Base-by-base conservation (phyloP, 2,888 invertebrate species). In the Andricus curvator region DNA sequence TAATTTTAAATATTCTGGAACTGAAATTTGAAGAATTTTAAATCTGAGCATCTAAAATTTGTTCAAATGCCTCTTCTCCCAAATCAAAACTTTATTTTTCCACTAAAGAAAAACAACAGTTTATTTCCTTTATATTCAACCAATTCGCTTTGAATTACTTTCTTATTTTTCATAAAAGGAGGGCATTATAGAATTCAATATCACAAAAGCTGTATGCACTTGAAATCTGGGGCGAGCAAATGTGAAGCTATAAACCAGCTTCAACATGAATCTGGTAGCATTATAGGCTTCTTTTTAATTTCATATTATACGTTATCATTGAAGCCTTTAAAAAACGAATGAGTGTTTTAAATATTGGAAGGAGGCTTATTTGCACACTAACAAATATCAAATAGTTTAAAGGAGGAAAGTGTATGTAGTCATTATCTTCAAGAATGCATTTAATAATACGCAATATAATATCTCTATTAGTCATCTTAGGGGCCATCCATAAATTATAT, bases 201-300 rank as follows among this genome's bases (percentile, higher is more conserved):
- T 68, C 67, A 22, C 44, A 22, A 44, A 68, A 68, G 67, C 44
- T n/a, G 44, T 22, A 44, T 68, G 68, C 44, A 44, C 22, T 44
- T 25, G 44, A 68, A 48, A 68, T 68, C 44, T 44, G 48, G 68
- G 44, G 22, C 44, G 25, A 48, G 68, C 25, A 68, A 44, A 68
- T 22, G 68, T 33, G 22, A 48, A 68, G 41, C 68, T 68, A 25
- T 68, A 48, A 68, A 41, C 48, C 68, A 68, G 44, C 48, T 68
- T 68, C 48, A 17, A 48, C 68, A 44, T 68, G 44, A 68, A 68
- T 68, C 25, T 48, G 17, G 48, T 68, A 22, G 22, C 13, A 68
- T 20, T 51, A 68, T 48, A 68, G 25, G 44, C 68, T 44, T 68
- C 67, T 67, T 66, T 66, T 37, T 66, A 37, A 66, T 44, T 67